phyloP scores from a whole-genome alignment of 2,113 vertebrate species.

The Brachyistius frenatus region DNA sequence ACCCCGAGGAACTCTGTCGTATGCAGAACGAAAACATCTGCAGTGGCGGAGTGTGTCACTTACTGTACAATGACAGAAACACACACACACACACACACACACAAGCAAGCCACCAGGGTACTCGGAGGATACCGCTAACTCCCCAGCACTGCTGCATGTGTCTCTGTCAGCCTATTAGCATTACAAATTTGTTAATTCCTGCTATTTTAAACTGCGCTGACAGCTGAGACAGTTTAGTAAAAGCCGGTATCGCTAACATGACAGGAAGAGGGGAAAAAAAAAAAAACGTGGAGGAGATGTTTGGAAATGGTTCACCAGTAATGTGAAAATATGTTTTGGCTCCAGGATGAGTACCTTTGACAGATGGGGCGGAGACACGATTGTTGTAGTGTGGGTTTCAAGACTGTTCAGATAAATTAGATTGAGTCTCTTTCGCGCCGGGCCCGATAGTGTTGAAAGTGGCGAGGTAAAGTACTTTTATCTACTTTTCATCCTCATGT shows the following conservation, averaged over 20 bases:
- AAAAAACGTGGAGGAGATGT: background rate
- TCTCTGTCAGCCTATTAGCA: slow-evolving; percentile 51
- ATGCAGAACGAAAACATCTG: slow-evolving; percentile 56
- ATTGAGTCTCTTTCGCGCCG: too few relatives aligned
- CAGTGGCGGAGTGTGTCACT: slow-evolving; percentile 39
- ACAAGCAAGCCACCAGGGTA: background rate
- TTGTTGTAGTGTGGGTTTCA: too few relatives aligned
- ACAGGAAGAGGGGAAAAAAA: background rate
- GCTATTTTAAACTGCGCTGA: slow-evolving; percentile 22
- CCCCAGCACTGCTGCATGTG: slow-evolving; percentile 16
- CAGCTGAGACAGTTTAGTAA: slow-evolving; percentile 26
- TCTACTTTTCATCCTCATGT: too few relatives aligned
- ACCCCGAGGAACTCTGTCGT: slow-evolving; percentile 40
- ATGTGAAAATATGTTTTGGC: too few relatives aligned
- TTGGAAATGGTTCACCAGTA: slow-evolving; percentile 1
- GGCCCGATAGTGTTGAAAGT: too few relatives aligned
- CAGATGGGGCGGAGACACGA: too few relatives aligned
- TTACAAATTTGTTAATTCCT: slow-evolving; percentile 52
- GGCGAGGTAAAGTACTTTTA: too few relatives aligned
- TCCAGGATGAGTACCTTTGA: too few relatives aligned
- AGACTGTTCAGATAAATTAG: too few relatives aligned
- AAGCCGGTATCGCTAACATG: slow-evolving; percentile 3
- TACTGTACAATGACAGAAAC: slow-evolving; percentile 37
- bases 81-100: slow-evolving; percentile 5
- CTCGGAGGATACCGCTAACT: slow-evolving; percentile 29